Evolutionary conservation across 1,140 invertebrate species (phyloP), one percentile per base, ranked within the genome.

Genomic region (Scaptomyza montana): DNA sequence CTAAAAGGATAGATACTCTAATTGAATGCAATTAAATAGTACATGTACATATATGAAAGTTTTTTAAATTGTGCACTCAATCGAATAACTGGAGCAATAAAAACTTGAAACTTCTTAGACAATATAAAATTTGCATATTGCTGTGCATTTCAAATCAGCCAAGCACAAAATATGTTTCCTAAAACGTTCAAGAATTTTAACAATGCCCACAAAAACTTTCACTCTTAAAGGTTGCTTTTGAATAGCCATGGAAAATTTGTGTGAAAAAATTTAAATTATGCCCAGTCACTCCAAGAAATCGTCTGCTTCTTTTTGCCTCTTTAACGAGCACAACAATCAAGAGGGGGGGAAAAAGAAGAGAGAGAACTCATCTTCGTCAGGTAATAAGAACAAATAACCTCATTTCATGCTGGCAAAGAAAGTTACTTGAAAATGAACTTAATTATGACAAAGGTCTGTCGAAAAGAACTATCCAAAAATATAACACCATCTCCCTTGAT

Each of bases 301-400:
- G 50, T 51, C 62, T 78, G 59, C 63, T 74, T 63, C 80, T 85
- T 78, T 78, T 78, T 78, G 67, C 71, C 70, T 69, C 74, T 74
- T 77, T 77, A 77, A 21, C 16, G 54, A 39, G 21, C 60, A 54
- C 50, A 53, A 71, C 71, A 33, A 33, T 4, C 3, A 7, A 33
- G 5, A 33, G 30, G 16, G 16, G 16, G 16, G 16, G 7, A 21
- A 10, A 39, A 41, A 64, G 50, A 63, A 36, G 21, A 50, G 47
- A 65, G 51, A 16, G 46, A 56, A 67, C 56, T 33, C 41, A 69
- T 74, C 51, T 78, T 50, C 50, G 45, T 36, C 12, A 63, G 45
- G 70, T 74, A 87, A 85, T 87, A 81, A 78, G 81, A 87, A 87
- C 75, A 68, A 78, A 43, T 2, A 77, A 74, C 51, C 7, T 51